Evolutionary conservation across 2,888 invertebrate genomes (phyloP), one percentile per base, ranked within the genome.

Genomic region (Agrochola litura): DNA sequence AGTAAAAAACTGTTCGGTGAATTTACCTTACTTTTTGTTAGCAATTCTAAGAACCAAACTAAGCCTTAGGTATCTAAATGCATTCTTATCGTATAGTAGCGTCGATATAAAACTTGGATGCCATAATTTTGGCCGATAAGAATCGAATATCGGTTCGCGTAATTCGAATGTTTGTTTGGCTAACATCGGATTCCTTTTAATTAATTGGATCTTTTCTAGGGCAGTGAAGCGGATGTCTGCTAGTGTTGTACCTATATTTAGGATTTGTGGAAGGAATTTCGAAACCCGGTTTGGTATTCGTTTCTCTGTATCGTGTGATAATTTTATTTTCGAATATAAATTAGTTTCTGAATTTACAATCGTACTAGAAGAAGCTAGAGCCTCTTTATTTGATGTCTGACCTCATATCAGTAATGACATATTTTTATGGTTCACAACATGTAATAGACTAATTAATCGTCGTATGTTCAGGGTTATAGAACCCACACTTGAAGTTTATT

Each of bases 1-100:
- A 61, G 78, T 91, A 92, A 94, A 96, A 95, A 96, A 95, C 91
- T 94, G 95, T 95, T 95, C 95, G 95, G 96, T 96, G 96, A 96
- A 94, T 94, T 96, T 96, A 94, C 95, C 95, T 95, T 95, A 95
- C 92, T 96, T 96, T 96, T 96, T 96, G 96, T 90, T 88, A 89
- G 86, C 90, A 84, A 87, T 96, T 96, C 96, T 95, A 69, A 93
- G 96, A 96, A 96, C 82, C 82, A 90, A 84, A 69, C 68, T 81
- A 92, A 86, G 88, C 88, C 91, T 92, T 94, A 91, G 93, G 92
- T 94, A 79, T 46, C 78, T 81, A 93, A 91, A 86, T 93, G 91
- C 94, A 94, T 94, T 93, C 94, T 90, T 82, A 89, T 91, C 86
- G 91, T 90, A 93, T 94, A 93, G 93, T 93, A 92, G 90, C 90